Conservation (phyloP, 2,113 vertebrate species). For the Plecturocebus donacophilus region DNA sequence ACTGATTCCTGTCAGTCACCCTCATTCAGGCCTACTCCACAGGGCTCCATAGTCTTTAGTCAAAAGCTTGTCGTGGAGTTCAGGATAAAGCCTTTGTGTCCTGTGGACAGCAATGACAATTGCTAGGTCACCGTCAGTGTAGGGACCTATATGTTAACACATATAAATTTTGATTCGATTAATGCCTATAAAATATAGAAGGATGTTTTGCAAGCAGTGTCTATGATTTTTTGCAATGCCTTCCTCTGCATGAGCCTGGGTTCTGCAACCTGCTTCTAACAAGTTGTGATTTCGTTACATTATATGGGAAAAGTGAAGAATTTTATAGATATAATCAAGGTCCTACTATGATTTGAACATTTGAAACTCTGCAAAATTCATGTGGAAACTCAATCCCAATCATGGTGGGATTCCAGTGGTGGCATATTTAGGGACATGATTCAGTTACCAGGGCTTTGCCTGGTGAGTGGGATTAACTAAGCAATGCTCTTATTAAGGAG, state of each 20-base stretch:
- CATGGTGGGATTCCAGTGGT: not conserved
- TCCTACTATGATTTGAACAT: no score
- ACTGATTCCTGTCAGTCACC: not conserved
- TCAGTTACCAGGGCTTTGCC: not conserved
- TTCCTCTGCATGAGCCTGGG: accelerated
- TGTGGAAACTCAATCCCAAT: accelerated
- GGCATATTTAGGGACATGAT: not conserved
- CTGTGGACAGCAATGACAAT: accelerated
- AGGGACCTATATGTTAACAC: accelerated
- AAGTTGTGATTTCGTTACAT: accelerated
- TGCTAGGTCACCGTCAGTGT: no score
- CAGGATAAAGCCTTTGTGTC: no score
- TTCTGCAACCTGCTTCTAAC: not conserved
- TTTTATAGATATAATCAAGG: not conserved
- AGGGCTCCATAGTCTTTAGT: no score
- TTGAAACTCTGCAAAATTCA: accelerated
- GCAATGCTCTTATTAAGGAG: not conserved
- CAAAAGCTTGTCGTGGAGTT: no score
- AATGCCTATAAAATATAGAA: accelerated
- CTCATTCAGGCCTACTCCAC: accelerated
- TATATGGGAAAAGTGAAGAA: not conserved
- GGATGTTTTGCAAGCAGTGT: accelerated
- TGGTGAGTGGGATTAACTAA: accelerated
- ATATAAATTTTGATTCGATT: no score
- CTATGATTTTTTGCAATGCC: accelerated